Evolutionary conservation across 2,888 invertebrate species (phyloP).

Genomic region (Pseudococcus viburni): DNA sequence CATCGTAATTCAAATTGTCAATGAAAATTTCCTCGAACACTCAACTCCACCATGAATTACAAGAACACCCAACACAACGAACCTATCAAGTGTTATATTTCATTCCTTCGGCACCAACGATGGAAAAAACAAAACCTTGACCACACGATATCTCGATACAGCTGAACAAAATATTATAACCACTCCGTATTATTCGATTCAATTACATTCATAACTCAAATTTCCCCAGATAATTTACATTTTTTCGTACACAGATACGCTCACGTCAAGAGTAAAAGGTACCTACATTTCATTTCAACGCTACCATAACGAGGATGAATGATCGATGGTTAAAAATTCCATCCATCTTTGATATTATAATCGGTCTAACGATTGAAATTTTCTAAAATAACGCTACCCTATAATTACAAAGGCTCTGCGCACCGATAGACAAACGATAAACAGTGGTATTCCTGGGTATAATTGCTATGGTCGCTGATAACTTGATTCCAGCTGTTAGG

Average conservation of each 20-base stretch:
- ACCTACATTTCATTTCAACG: not conserved
- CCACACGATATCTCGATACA: not conserved
- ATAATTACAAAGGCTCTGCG: not conserved
- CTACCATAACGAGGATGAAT: conserved; percentile 7
- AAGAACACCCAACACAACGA: not conserved
- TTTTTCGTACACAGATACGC: not conserved
- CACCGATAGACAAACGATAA: not conserved
- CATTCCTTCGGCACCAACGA: not conserved
- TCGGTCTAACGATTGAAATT: not conserved
- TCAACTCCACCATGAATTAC: not conserved
- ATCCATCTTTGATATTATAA: not conserved
- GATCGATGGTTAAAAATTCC: conserved; percentile 31
- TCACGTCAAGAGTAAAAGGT: too few species aligned
- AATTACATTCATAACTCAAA: conserved; percentile 9
- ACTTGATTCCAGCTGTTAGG: conserved; percentile 27
- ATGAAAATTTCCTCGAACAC: not conserved
- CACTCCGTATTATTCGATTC: not conserved
- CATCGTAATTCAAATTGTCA: too few species aligned
- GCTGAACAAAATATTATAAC: not conserved
- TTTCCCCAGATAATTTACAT: conserved; percentile 25
- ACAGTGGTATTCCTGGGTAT: not conserved
- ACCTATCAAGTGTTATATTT: not conserved
- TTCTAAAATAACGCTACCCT: conserved; percentile 21
- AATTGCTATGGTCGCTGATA: conserved; percentile 32
- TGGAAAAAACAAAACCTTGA: not conserved